These are phyloP conservation scores for Tympanoctomys barrerae DNA, from an alignment of 2,797 vertebrate species.

Conservation along the genomic window DNA sequence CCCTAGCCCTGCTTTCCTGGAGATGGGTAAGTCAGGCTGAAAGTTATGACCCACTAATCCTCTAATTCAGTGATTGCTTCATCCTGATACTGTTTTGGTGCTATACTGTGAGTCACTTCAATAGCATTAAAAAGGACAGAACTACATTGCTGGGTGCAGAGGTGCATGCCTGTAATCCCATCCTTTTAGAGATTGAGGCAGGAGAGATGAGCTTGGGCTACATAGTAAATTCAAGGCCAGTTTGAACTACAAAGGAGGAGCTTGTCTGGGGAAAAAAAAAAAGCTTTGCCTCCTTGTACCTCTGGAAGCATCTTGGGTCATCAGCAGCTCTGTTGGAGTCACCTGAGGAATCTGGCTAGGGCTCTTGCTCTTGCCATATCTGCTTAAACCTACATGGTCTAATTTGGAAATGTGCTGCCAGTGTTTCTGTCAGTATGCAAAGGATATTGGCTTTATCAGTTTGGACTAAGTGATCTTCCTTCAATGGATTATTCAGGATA, in stretches of 20 bases:
- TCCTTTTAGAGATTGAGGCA: background rate
- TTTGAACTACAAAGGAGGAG: background rate
- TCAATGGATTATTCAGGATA: background rate
- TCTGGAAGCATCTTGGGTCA: background rate
- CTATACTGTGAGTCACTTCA: background rate
- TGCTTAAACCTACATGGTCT: background rate
- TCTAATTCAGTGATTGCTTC: background rate
- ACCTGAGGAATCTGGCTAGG: background rate
- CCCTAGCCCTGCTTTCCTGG: background rate
- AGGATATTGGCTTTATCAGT: background rate
- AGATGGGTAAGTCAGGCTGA: background rate
- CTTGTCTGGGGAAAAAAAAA: background rate
- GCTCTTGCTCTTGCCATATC: background rate
- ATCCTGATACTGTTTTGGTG: background rate
- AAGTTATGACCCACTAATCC: background rate
- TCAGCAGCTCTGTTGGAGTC: background rate
- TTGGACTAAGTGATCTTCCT: background rate
- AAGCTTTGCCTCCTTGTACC: background rate
- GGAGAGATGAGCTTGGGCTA: background rate
- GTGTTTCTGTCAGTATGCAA: background rate
- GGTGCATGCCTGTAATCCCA: background rate
- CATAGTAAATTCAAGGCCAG: background rate
- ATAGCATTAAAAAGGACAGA: constrained; percentile 1
- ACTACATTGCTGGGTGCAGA: background rate
- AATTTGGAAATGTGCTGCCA: background rate